Evolutionary conservation across 23 tunicate species (phyloP), one percentile per base, ranked within the genome.

Genomic region (Ascidia mentula): DNA sequence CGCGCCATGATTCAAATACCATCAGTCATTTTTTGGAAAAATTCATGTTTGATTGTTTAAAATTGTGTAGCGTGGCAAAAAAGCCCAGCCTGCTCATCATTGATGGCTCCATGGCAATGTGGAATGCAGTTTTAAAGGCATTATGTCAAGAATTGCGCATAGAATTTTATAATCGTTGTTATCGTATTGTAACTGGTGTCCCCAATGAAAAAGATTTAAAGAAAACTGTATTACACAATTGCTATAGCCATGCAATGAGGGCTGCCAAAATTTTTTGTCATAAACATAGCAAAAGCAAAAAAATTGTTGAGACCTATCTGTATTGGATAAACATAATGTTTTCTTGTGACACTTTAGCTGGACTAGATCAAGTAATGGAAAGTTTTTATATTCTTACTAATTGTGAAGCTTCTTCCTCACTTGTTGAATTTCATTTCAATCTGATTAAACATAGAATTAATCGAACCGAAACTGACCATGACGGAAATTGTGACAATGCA

Each of bases 41-140:
- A 9, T 42, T 42, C 15, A 9, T 42, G 15, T 42, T 42, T 42
- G 53, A 42, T 42, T 12, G 12, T 15, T 12, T 42, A 12, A 42
- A 42, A 42, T 12, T 42, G 53, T 42, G 53, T 42, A 15, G 53
- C 15, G 15, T 15, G 15, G 53, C 53, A 42, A 42, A 15, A 42
- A 42, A 42, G 15, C 53, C 53, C 53, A 42, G 15, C 15, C 53
- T 42, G 53, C 12, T 42, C n/a, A n/a, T n/a, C n/a, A n/a, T n/a
- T n/a, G n/a, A n/a, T n/a, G n/a, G n/a, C n/a, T n/a, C n/a, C n/a
- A 42, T 42, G 53, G 53, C 53, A 42, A 42, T 42, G 53, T 42
- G 53, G 53, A 42, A 42, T 15, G 53, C 53, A 12, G 53, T 42
- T 42, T 42, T 42, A 42, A 42, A 42, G 15, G 53, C 53, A 42